Conservation (phyloP, 1,140 invertebrate species). For the Batillaria attramentaria region DNA sequence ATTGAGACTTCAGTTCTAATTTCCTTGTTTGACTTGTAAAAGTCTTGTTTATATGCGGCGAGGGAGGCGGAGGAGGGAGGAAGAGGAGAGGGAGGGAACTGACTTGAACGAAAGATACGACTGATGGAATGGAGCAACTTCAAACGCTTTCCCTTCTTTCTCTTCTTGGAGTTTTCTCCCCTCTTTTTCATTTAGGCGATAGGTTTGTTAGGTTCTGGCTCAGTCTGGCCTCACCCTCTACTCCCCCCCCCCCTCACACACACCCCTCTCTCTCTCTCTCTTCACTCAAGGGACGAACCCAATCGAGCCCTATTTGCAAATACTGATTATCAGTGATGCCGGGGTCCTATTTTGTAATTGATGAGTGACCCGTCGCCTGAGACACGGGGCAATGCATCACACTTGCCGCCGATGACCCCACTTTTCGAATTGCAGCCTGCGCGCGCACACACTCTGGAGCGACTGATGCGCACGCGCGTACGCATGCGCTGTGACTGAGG, state of each 20-base stretch:
- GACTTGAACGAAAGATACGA: neutral
- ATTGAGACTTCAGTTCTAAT: slow-evolving; percentile 26
- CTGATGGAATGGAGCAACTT: neutral
- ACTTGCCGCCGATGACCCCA: slow-evolving; percentile 18
- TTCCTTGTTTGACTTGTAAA: slow-evolving; percentile 20
- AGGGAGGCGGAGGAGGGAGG: neutral
- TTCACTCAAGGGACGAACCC: neutral
- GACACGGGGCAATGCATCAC: slow-evolving; percentile 33
- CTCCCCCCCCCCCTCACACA: neutral
- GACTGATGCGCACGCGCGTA: neutral
- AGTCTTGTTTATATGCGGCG: neutral
- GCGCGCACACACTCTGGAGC: neutral
- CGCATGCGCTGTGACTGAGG: neutral
- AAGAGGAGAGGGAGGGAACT: neutral
- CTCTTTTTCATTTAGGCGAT: neutral
- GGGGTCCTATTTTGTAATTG: slow-evolving; percentile 32
- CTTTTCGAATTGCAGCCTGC: slow-evolving; percentile 24
- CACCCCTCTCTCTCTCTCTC: slow-evolving; percentile 11
- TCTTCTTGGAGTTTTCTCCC: neutral
- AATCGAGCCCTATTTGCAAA: slow-evolving; percentile 23
- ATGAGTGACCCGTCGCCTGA: slow-evolving; percentile 23
- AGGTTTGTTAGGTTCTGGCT: neutral
- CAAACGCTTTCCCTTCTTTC: neutral
- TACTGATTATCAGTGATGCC: slow-evolving; percentile 28
- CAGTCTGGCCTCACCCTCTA: neutral